Conservation (phyloP, 1,140 invertebrate genomes). For the Nomia melanderi region DNA sequence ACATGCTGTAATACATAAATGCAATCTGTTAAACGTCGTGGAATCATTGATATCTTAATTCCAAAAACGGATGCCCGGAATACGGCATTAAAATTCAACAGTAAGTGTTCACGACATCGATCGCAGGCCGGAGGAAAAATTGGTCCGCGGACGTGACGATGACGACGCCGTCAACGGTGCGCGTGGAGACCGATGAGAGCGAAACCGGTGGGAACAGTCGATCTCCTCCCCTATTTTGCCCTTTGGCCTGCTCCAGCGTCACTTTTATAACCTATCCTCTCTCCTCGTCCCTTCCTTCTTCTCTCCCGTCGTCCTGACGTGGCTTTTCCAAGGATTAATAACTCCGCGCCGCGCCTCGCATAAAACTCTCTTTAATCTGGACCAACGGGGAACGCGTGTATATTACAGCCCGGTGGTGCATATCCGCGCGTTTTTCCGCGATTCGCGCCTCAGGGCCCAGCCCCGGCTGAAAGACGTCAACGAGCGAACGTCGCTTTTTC, state of each 20-base stretch:
- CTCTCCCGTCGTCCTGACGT: slow-evolving; percentile 3
- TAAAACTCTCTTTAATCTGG: slow-evolving; percentile 71
- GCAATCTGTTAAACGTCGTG: no score
- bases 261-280: slow-evolving; percentile 4
- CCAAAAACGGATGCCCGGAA: no score
- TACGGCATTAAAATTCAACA: slow-evolving; percentile 18
- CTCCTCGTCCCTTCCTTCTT: neutral
- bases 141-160: slow-evolving; percentile 50
- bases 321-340: slow-evolving; percentile 69
- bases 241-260: neutral
- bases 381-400: slow-evolving; percentile 61
- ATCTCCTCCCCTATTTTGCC: slow-evolving; percentile 13
- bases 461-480: neutral
- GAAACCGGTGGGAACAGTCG: slow-evolving; percentile 9
- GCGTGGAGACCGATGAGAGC: slow-evolving; percentile 37
- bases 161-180: slow-evolving; percentile 37
- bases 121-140: slow-evolving; percentile 44
- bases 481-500: no score
- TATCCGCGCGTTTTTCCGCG: slow-evolving; percentile 14
- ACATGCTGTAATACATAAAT: no score
- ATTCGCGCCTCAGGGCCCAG: neutral
- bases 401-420: slow-evolving; percentile 42
- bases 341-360: slow-evolving; percentile 59
- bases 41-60: slow-evolving; percentile 10
- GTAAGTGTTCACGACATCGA: slow-evolving; percentile 16